A percentile compares a stretch with the other conserved stretches of the same genome.
These are phyloP conservation scores for Agrochola macilenta DNA, from an alignment of 2,888 invertebrate genomes.

Conservation along the genomic window DNA sequence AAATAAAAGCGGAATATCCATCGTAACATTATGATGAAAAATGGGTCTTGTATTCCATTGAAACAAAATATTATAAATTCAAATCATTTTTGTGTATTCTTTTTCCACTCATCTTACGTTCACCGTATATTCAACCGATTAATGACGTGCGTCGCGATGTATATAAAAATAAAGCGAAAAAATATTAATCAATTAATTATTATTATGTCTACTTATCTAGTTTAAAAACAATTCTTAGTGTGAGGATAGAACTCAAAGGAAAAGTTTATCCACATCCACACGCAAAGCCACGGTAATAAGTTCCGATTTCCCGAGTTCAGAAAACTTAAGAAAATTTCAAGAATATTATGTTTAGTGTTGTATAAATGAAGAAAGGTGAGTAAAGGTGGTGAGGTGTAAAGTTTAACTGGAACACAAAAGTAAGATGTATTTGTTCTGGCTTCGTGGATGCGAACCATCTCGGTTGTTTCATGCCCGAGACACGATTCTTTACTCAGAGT, in stretches of 20 bases:
- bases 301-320: background rate
- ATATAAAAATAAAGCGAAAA: background rate
- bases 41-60: background rate
- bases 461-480: slow-evolving; percentile 7
- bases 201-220: background rate
- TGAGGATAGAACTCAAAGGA: background rate
- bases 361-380: background rate
- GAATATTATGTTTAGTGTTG: slow-evolving; percentile 2
- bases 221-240: background rate
- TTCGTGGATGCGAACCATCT: background rate
- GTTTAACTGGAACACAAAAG: background rate
- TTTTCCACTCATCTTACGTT: background rate
- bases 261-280: background rate
- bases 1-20: background rate
- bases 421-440: slow-evolving; percentile 4
- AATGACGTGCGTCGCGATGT: background rate
- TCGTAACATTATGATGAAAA: background rate
- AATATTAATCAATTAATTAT: background rate
- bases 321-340: background rate
- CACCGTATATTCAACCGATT: background rate
- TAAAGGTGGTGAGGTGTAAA: background rate
- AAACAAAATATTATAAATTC: background rate
- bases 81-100: background rate
- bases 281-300: background rate
- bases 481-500: slow-evolving; percentile 13